Conservation (phyloP, 2,888 invertebrate genomes). For the Megaustenia siamemsis region DNA sequence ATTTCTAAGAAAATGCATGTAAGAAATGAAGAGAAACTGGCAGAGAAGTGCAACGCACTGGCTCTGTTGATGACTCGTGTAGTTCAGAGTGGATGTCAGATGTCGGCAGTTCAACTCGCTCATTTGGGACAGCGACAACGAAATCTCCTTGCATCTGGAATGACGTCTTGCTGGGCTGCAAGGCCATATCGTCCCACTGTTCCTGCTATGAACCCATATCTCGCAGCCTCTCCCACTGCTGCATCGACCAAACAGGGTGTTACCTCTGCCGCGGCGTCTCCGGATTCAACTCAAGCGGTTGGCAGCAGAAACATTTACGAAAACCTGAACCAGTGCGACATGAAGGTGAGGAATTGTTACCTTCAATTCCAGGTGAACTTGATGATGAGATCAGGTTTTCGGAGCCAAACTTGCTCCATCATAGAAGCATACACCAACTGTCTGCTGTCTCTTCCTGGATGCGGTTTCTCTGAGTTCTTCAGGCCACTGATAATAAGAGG, state of each 20-base stretch:
- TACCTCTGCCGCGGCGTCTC: neutral
- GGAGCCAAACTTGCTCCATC: neutral
- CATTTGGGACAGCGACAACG: neutral
- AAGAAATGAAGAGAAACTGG: neutral
- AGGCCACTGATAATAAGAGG: neutral
- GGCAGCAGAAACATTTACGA: neutral
- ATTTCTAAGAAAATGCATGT: neutral
- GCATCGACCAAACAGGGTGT: neutral
- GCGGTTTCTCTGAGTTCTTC: neutral
- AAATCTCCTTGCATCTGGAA: neutral
- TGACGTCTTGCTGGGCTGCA: constrained; percentile 12
- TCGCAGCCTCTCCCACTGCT: neutral
- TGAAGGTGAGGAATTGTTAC: constrained; percentile 17
- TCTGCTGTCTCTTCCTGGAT: neutral
- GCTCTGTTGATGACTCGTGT: neutral
- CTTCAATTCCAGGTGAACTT: neutral
- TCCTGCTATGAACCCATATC: neutral
- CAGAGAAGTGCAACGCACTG: neutral
- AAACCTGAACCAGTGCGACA: neutral
- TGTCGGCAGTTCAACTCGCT: neutral
- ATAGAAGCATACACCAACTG: constrained; percentile 14
- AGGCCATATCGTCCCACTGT: neutral
- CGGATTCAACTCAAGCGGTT: no score
- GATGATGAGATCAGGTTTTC: neutral
- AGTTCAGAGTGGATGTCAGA: neutral